Evolutionary conservation across 2,113 vertebrate species (phyloP).

Genomic region (Agelaius phoeniceus): DNA sequence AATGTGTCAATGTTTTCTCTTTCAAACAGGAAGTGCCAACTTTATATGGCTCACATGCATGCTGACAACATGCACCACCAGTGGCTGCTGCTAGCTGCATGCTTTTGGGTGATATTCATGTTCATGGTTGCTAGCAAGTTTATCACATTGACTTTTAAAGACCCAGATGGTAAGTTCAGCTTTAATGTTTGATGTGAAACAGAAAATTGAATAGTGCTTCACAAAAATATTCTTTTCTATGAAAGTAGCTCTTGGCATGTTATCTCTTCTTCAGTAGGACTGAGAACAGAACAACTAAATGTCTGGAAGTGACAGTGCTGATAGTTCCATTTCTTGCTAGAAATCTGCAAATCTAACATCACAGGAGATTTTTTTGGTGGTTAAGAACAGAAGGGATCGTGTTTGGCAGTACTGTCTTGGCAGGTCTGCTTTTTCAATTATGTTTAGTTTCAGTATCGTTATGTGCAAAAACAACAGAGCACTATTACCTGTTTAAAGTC

Average conservation of each 20-base stretch:
- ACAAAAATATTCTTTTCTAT: not conserved
- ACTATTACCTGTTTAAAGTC: not conserved
- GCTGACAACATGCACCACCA: slow-evolving; percentile 91
- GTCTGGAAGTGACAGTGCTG: not conserved
- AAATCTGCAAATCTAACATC: not conserved
- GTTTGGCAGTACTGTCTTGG: not conserved
- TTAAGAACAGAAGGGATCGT: not conserved
- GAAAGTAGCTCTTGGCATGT: not conserved
- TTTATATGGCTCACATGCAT: slow-evolving; percentile 65
- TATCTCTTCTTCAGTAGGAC: not conserved
- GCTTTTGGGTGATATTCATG: slow-evolving; percentile 97
- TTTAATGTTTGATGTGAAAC: not conserved
- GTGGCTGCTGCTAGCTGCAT: slow-evolving; percentile 93
- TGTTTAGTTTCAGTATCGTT: not conserved
- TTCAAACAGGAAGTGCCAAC: slow-evolving; percentile 57
- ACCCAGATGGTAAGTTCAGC: slow-evolving; percentile 81
- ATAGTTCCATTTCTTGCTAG: not conserved
- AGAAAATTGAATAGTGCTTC: not conserved
- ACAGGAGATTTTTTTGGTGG: not conserved
- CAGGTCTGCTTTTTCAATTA: not conserved
- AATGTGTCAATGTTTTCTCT: slow-evolving; percentile 25
- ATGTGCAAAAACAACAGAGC: not conserved
- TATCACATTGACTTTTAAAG: slow-evolving; percentile 87
- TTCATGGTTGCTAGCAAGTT: slow-evolving; percentile 95
- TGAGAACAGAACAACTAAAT: not conserved